These are phyloP conservation scores for Atrina japonica DNA, from an alignment of 2,888 invertebrate genomes.

Conservation along the genomic window DNA sequence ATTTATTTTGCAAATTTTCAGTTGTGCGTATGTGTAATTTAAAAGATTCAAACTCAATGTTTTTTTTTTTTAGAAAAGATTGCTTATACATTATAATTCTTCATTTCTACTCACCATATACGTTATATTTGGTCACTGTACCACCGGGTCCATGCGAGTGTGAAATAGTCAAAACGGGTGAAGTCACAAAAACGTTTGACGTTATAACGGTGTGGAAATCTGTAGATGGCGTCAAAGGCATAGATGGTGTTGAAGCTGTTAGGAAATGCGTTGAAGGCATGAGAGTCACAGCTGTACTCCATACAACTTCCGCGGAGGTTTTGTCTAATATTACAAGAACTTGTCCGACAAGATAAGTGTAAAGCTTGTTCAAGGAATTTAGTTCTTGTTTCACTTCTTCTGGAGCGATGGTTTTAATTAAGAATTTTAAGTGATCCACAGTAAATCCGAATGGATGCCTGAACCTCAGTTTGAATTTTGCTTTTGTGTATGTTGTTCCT, in stretches of 20 bases:
- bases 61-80: too few relatives aligned
- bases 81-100: too few relatives aligned
- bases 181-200: conserved; percentile 53
- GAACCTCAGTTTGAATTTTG: conserved; percentile 54
- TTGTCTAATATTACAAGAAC: conserved; percentile 58
- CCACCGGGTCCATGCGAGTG: conserved; percentile 11
- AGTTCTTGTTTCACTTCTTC: conserved; percentile 47
- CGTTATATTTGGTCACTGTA: conserved; percentile 35
- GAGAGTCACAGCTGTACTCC: conserved; percentile 37
- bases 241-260: conserved; percentile 41
- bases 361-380: conserved; percentile 40
- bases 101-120: conserved; percentile 39
- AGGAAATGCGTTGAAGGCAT: conserved; percentile 33
- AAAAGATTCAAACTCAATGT: too few relatives aligned
- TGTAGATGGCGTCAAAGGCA: conserved; percentile 43
- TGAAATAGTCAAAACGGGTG: conserved; percentile 34
- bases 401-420: conserved; percentile 52
- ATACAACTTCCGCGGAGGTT: conserved; percentile 25
- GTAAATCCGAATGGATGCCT: conserved; percentile 51
- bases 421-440: conserved; percentile 49
- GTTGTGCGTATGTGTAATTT: too few relatives aligned
- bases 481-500: conserved; percentile 55
- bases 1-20: too few relatives aligned
- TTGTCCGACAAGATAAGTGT: conserved; percentile 60
- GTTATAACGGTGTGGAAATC: conserved; percentile 43